Evolutionary conservation across 2,888 invertebrate species (phyloP).

Genomic region (Molanna angustata): DNA sequence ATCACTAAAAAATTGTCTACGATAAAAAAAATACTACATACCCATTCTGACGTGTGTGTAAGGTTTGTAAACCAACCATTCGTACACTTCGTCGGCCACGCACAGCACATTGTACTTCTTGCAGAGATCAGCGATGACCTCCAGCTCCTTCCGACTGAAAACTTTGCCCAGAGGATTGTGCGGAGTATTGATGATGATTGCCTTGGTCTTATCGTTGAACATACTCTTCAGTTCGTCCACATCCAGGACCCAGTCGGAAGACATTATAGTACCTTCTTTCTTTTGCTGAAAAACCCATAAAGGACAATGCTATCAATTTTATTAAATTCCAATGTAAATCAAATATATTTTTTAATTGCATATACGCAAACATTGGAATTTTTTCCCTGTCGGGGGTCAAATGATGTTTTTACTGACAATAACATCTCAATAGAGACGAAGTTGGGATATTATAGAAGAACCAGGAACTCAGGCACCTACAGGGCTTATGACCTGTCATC

Average conservation of each 20-base stretch:
- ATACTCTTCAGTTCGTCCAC: slow-evolving; percentile 71
- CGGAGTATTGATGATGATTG: slow-evolving; percentile 94
- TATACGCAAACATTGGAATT: too few relatives aligned
- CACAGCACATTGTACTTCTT: slow-evolving; percentile 90
- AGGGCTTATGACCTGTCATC: too few relatives aligned
- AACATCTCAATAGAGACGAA: too few relatives aligned
- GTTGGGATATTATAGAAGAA: too few relatives aligned
- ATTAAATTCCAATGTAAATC: too few relatives aligned
- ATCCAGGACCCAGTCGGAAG: slow-evolving; percentile 89
- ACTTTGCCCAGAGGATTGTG: slow-evolving; percentile 98
- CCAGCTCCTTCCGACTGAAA: slow-evolving; percentile 65
- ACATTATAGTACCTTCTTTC: slow-evolving; percentile 56
- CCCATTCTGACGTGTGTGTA: slow-evolving; percentile 88
- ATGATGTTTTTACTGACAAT: too few relatives aligned
- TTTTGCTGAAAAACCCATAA: slow-evolving; percentile 46
- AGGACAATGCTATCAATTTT: too few relatives aligned
- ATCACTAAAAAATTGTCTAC: too few relatives aligned
- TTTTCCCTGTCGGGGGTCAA: too few relatives aligned
- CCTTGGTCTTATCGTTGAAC: slow-evolving; percentile 88
- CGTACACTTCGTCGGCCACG: slow-evolving; percentile 96
- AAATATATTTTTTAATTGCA: too few relatives aligned
- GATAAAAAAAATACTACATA: too few relatives aligned
- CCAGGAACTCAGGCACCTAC: too few relatives aligned
- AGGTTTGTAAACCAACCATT: slow-evolving; percentile 90
- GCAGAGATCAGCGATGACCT: slow-evolving; percentile 81